Evolutionary conservation across 2,797 vertebrate species (phyloP).

Genomic region (Pelobates cultripes): DNA sequence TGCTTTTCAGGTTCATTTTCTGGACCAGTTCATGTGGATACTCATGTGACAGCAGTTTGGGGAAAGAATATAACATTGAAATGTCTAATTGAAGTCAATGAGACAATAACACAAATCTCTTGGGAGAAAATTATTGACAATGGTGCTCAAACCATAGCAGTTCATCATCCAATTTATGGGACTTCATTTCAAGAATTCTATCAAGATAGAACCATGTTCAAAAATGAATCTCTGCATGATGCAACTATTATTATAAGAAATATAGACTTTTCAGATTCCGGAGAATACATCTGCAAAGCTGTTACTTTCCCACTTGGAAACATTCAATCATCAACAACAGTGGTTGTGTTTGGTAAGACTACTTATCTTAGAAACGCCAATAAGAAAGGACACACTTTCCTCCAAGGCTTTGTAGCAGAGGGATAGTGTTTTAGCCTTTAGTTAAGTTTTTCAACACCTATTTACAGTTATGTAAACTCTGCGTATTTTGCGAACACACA

Average conservation of each 20-base stretch:
- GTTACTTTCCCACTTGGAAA: conserved; percentile 95
- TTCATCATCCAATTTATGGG: conserved; percentile 89
- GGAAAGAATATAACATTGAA: conserved; percentile 91
- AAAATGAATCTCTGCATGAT: conserved; percentile 84
- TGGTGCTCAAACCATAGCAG: conserved; percentile 84
- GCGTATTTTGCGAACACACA: no score
- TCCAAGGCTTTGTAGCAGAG: no score
- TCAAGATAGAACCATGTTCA: conserved; percentile 83
- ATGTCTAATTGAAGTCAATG: conserved; percentile 87
- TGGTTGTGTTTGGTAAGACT: conserved; percentile 89
- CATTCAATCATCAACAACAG: conserved; percentile 82
- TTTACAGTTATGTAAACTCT: no score
- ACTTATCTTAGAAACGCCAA: no score
- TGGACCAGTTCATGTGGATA: conserved; percentile 85
- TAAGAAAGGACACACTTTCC: no score
- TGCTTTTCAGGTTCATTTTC: conserved; percentile 78
- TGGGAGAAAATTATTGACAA: conserved; percentile 89
- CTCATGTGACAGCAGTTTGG: conserved; percentile 85
- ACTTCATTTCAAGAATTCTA: conserved; percentile 85
- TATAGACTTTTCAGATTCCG: conserved; percentile 87
- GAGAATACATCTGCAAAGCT: conserved; percentile 92
- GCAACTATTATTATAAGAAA: conserved; percentile 87
- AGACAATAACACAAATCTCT: conserved; percentile 91
- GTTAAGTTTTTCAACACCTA: no score
- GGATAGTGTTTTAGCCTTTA: no score